Base-by-base conservation (phyloP, 2,888 invertebrate genomes). In the Eupelmus urozonus region DNA sequence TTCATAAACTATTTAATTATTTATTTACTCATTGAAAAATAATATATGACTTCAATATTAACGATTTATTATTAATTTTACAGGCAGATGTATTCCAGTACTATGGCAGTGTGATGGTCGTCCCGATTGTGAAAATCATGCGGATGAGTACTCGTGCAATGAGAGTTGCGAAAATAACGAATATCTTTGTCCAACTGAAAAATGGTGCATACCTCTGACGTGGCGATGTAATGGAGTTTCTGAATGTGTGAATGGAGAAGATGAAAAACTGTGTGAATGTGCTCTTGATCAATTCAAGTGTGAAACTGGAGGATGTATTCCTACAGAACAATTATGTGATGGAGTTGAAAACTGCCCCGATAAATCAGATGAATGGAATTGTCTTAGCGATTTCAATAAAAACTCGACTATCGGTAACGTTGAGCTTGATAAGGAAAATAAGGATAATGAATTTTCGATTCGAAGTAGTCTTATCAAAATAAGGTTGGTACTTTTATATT, bases 321-420 rank as follows among this genome's bases (percentile, higher is more conserved):
- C 89, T 0, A 83, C 86, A 51, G 85, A 87, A 23, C 89, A 91
- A 80, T 86, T 92, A 2, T 94, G 94, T 84, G 93, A 94, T 84
- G 93, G 93, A 1, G 87, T 91, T 25, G 90, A 91, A 34, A 91
- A 94, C 81, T 94, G 94, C 83, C 90, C 92, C 0, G 94, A 93
- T 85, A 89, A 89, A 76, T 93, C 93, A 1, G 94, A 94, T 83
- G 93, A 94, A 87, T 93, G 93, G 92, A 89, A 91, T 67, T 94
- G 93, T 82, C 82, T 91, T 16, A 69, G 71, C 27, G 53, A 25
- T 49, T 78, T 70, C n/a, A 71, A 20, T 49, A 76, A 49, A 67
- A 80, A 78, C 63, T 34, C 42, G 13, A 59, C 79, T 9, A 16
- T 23, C 51, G 27, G 25, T 42, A 27, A 25, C 16, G 73, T 27